A percentile compares a stretch with the other conserved stretches of the same genome.
Evolutionary conservation across 2,113 vertebrate species (phyloP).

Genomic region (Erinaceus europaeus): DNA sequence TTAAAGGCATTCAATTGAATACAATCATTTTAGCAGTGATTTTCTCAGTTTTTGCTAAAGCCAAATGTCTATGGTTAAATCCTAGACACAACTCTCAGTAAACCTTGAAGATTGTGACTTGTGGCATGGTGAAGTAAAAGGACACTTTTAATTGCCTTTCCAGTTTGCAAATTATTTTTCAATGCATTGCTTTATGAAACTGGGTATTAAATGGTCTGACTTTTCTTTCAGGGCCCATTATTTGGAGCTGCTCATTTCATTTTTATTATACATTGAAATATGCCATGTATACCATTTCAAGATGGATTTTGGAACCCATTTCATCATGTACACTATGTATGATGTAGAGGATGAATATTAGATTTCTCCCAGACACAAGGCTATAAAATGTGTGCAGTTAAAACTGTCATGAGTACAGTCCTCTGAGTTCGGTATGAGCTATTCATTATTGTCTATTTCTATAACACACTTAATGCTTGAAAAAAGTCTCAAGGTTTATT

Average conservation of each 20-base stretch:
- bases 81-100: constrained; percentile 3
- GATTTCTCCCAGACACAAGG: background rate
- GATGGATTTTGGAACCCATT: background rate
- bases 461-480: background rate
- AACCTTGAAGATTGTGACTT: constrained; percentile 3
- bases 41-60: constrained; percentile 16
- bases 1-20: background rate
- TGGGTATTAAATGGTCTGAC: constrained; percentile 40
- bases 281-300: background rate
- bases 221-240: background rate
- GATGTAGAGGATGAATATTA: background rate
- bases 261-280: background rate
- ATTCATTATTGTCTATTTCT: constrained; percentile 34
- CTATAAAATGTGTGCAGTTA: background rate
- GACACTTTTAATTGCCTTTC: constrained; percentile 36
- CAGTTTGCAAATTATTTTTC: constrained; percentile 49
- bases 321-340: background rate
- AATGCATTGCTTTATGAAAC: background rate
- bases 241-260: constrained; percentile 28
- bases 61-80: constrained; percentile 37
- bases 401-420: constrained; percentile 14
- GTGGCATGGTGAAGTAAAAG: background rate
- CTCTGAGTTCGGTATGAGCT: background rate
- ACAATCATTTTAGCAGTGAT: constrained; percentile 10
- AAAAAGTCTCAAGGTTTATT: background rate